Evolutionary conservation across 1,140 invertebrate genomes (phyloP), one percentile per base, ranked within the genome.

Genomic region (Drosophila tsacasi): DNA sequence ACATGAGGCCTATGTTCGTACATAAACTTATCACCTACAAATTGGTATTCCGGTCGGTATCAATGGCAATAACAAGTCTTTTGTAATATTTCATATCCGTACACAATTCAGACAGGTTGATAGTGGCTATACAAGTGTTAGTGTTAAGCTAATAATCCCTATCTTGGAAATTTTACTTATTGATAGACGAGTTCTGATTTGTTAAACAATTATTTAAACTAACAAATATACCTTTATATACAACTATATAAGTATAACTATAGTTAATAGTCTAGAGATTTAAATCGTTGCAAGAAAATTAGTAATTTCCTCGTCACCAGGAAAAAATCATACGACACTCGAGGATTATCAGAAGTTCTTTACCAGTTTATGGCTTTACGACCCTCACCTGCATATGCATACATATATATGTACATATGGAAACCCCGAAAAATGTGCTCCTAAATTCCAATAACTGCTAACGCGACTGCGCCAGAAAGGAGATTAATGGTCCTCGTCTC

Each of bases 361-460:
- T 25, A 25, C 17, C 12, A 44, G 27, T 44, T 25, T 55, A 44
- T 15, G 27, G 6, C 25, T 25, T 25, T 58, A 46, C 44, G 44
- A 21, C 44, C 44, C 3, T 46, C 44, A 46, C 19, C 44, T 46
- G 44, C 21, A 13, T 12, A 19, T 17, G 25, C n/a, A 23, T 7
- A 15, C 9, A 30, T 7, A 13, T 13, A 5, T 5, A 19, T 32
- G 1, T 35, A 21, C 13, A 23, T 23, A 37, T 57, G 49, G 32
- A 40, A 68, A 68, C 25, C 42, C 64, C 67, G 21, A 21, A 69
- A 40, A 46, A 47, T 44, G 32, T 30, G 23, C 44, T 68, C 15
- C 35, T 15, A 35, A 67, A 46, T 44, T 30, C 62, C 37, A 69
- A 54, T 67, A 40, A 10, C n/a, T n/a, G 3, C n/a, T 4, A 37